Percentiles rank a stretch among this genome's conserved stretches.
These are phyloP conservation scores for Cairina moschata DNA, from an alignment of 2,113 vertebrate species.

Conservation along the genomic window DNA sequence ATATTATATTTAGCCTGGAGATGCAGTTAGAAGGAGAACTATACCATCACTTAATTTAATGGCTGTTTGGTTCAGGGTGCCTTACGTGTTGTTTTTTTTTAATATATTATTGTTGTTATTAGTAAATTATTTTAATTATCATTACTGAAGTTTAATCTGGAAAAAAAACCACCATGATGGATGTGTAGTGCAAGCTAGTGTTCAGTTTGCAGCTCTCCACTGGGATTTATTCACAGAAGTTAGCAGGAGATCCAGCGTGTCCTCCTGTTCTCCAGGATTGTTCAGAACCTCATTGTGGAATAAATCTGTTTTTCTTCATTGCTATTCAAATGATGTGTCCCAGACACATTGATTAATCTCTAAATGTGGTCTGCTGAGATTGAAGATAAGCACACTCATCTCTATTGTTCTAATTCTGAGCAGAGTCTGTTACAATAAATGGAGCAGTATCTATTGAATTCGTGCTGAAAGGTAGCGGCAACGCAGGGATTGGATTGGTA, in stretches of 20 bases:
- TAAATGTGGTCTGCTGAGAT: not conserved
- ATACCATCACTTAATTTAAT: fast-evolving
- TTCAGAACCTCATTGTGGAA: not conserved
- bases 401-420: not conserved
- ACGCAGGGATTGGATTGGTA: not conserved
- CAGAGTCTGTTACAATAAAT: not conserved
- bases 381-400: not conserved
- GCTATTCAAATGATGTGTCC: not conserved
- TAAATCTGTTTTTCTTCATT: not conserved
- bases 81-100: fast-evolving
- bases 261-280: not conserved
- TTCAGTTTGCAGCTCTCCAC: not conserved
- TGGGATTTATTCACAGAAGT: not conserved
- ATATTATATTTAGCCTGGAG: not conserved
- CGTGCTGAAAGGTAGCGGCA: not conserved
- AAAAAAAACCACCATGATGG: not conserved
- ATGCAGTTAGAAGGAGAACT: not conserved
- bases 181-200: fast-evolving
- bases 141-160: not conserved
- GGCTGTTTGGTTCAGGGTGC: not conserved
- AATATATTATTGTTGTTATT: not conserved
- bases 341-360: slow-evolving; percentile 2
- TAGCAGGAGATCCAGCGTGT: not conserved
- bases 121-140: not conserved
- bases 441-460: not conserved